Conservation (phyloP, 1,140 invertebrate genomes). For the Drosophila sp. region DNA sequence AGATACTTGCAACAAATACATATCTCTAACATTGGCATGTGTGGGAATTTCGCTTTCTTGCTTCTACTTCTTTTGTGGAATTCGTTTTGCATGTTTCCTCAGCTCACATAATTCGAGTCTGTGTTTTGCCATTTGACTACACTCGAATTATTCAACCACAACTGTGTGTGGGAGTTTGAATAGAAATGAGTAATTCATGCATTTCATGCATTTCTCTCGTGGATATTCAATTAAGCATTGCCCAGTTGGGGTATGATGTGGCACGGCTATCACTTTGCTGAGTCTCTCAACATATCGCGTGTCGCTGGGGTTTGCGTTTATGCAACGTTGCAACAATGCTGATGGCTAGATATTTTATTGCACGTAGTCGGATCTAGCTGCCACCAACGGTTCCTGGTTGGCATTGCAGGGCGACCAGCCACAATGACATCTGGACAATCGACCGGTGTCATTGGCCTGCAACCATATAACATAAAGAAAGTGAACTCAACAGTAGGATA, state of each 20-base stretch:
- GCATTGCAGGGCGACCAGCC: constrained; percentile 64
- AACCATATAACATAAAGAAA: constrained; percentile 1
- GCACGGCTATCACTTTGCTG: constrained; percentile 6
- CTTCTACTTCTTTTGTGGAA: constrained; percentile 38
- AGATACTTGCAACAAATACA: constrained; percentile 67
- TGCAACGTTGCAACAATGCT: constrained; percentile 55
- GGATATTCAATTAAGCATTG: constrained; percentile 64
- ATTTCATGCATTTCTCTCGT: constrained; percentile 55
- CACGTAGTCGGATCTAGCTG: constrained; percentile 20
- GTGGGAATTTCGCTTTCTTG: constrained; percentile 64
- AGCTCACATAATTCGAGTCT: constrained; percentile 35
- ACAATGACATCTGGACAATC: constrained; percentile 30
- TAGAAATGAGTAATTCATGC: constrained; percentile 41
- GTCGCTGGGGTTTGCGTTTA: constrained; percentile 58
- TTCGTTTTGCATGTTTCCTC: constrained; percentile 48
- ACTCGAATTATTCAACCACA: constrained; percentile 42
- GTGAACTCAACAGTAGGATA: neutral
- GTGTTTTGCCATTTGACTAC: neutral
- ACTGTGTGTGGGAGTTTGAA: constrained; percentile 54
- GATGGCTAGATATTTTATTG: constrained; percentile 10
- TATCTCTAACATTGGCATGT: constrained; percentile 60
- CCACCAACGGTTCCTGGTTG: constrained; percentile 70
- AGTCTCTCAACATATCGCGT: constrained; percentile 57
- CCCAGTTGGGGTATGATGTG: constrained; percentile 24
- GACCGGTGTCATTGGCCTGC: constrained; percentile 71